phyloP scores from a whole-genome alignment of 2,113 vertebrate genomes.

The Phasianus colchicus region DNA sequence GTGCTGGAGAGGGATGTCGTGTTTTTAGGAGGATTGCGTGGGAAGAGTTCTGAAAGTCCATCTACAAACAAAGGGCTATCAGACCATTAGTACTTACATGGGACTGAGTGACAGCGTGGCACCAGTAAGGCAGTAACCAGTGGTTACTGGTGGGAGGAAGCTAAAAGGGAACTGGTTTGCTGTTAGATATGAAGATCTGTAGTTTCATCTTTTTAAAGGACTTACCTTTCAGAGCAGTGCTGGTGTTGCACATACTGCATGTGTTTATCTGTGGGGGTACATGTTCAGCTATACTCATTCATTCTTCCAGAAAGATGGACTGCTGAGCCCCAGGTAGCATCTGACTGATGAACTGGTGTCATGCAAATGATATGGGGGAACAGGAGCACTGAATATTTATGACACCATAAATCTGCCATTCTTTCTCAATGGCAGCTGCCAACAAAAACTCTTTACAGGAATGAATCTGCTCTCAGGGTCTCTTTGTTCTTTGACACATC shows the following conservation, averaged over 20 bases:
- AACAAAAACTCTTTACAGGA: not conserved
- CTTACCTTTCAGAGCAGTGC: not conserved
- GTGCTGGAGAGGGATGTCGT: fast-evolving
- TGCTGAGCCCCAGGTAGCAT: not conserved
- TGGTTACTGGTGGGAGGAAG: not conserved
- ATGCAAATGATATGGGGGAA: not conserved
- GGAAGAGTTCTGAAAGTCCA: not conserved
- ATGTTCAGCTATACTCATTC: not conserved
- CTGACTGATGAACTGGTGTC: not conserved
- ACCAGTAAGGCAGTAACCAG: not conserved
- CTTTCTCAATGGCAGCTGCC: not conserved
- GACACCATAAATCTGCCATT: not conserved
- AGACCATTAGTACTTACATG: not conserved
- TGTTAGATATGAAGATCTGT: not conserved
- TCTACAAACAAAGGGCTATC: not conserved
- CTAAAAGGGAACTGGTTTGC: not conserved
- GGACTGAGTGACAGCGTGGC: not conserved
- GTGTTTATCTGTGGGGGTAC: not conserved
- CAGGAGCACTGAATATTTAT: not conserved
- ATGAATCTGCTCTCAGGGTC: not conserved
- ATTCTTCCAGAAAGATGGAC: not conserved
- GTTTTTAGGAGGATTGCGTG: not conserved
- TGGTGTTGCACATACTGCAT: fast-evolving
- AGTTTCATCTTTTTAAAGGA: not conserved
- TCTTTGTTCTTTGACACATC: not conserved